These are phyloP conservation scores for Dysidea cf. avara DNA, from an alignment of 37 sponge, comb jelly and placozoan genomes.

Conservation along the genomic window DNA sequence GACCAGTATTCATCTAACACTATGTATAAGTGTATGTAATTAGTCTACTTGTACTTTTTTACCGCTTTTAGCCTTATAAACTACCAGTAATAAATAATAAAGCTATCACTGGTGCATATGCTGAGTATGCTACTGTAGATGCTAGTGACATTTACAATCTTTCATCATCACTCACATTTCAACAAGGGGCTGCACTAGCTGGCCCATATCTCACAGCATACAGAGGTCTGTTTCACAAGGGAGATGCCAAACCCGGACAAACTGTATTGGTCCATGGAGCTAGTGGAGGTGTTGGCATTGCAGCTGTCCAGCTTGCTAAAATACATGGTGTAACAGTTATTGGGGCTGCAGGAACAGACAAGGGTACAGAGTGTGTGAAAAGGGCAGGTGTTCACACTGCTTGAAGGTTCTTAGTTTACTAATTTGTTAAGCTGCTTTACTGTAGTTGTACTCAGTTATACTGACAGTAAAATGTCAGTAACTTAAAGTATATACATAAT, in stretches of 20 bases:
- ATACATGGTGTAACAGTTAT: constrained; percentile 64
- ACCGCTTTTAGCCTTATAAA: too few relatives aligned
- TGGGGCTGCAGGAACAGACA: constrained; percentile 77
- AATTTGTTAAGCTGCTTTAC: too few relatives aligned
- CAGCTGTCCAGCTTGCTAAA: constrained; percentile 76
- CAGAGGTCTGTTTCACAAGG: constrained; percentile 55
- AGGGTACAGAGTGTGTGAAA: constrained; percentile 55
- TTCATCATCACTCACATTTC: constrained; percentile 48
- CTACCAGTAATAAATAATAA: too few relatives aligned
- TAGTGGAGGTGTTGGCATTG: constrained; percentile 91
- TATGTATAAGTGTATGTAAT: too few relatives aligned
- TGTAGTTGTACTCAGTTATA: too few relatives aligned
- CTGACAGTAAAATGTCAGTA: too few relatives aligned
- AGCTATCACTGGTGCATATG: constrained; percentile 69
- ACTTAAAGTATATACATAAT: too few relatives aligned
- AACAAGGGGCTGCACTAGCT: constrained; percentile 71
- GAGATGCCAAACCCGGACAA: constrained; percentile 49
- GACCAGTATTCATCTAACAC: too few relatives aligned
- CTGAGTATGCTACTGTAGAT: constrained; percentile 44
- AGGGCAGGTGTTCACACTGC: constrained; percentile 61
- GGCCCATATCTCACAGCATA: constrained; percentile 83
- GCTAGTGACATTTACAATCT: constrained; percentile 34
- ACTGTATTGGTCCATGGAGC: constrained; percentile 87
- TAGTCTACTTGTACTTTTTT: too few relatives aligned
- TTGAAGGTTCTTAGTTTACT: too few relatives aligned